These are phyloP conservation scores for Drosophila neonasuta DNA, from an alignment of 2,888 invertebrate genomes.

Conservation along the genomic window DNA sequence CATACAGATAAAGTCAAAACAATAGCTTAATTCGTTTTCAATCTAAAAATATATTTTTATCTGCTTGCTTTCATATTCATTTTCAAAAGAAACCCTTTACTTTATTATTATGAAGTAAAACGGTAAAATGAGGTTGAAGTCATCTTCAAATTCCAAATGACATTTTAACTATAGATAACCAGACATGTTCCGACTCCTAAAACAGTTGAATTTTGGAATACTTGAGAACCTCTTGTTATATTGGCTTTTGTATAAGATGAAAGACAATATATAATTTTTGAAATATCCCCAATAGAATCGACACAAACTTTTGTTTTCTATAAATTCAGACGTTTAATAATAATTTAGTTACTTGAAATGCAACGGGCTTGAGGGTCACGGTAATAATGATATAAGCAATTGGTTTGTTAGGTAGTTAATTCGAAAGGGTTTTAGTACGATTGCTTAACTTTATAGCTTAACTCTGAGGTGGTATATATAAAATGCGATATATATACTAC, in stretches of 20 bases:
- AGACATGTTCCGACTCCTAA: too few relatives aligned
- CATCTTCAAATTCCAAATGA: too few relatives aligned
- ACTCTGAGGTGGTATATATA: conserved; percentile 28
- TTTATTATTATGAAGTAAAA: neutral
- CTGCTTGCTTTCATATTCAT: too few relatives aligned
- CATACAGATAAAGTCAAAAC: neutral
- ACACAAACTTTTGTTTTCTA: conserved; percentile 1
- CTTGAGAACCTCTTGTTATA: too few relatives aligned
- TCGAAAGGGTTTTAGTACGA: conserved; percentile 37
- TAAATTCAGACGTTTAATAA: conserved; percentile 52
- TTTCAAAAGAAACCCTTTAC: neutral
- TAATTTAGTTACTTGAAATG: conserved; percentile 50
- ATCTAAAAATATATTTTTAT: too few relatives aligned
- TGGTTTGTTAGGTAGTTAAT: conserved; percentile 8
- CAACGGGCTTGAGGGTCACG: conserved; percentile 27
- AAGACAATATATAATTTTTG: too few relatives aligned
- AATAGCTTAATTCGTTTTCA: neutral
- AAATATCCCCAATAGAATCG: neutral
- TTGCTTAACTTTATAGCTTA: conserved; percentile 41
- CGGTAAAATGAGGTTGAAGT: too few relatives aligned
- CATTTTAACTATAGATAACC: too few relatives aligned
- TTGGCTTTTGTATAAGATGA: too few relatives aligned
- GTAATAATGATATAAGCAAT: conserved; percentile 24
- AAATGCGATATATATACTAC: conserved; percentile 23
- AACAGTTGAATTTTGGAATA: too few relatives aligned